Conservation (phyloP, 1,140 invertebrate species). For the Aphaenogaster floridana region DNA sequence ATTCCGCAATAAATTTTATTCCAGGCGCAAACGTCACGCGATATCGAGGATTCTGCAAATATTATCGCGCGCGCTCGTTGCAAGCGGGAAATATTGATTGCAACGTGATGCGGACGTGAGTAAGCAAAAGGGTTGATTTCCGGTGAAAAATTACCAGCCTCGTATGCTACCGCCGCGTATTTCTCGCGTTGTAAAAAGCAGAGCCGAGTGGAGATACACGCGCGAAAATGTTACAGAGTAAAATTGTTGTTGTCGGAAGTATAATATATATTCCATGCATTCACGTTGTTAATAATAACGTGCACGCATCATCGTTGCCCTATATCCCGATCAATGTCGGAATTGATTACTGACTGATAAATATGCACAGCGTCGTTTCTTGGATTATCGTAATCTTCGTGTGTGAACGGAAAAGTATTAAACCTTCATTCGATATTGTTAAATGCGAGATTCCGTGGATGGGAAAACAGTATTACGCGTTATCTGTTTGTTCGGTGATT, state of each 20-base stretch:
- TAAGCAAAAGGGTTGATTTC: conserved; percentile 58
- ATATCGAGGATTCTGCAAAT: conserved; percentile 57
- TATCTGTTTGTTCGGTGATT: neutral
- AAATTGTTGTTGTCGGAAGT: conserved; percentile 30
- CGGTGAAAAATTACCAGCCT: conserved; percentile 56
- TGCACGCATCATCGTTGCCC: neutral
- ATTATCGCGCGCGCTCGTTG: conserved; percentile 48
- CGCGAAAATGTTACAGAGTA: conserved; percentile 27
- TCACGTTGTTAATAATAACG: conserved; percentile 42
- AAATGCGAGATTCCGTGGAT: conserved; percentile 17
- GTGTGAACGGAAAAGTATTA: conserved; percentile 49
- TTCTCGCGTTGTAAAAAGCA: conserved; percentile 43
- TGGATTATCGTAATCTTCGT: conserved; percentile 56
- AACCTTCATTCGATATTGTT: conserved; percentile 23
- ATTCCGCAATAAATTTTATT: conserved; percentile 52
- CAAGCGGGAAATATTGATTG: conserved; percentile 53
- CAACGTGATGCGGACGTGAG: conserved; percentile 45
- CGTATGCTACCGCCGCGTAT: conserved; percentile 10
- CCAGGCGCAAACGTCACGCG: conserved; percentile 35
- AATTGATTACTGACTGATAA: conserved; percentile 44
- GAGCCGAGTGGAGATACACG: neutral
- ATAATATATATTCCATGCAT: conserved; percentile 9
- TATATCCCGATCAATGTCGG: conserved; percentile 6
- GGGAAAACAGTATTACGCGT: conserved; percentile 21
- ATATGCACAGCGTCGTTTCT: conserved; percentile 55